Percentiles rank a stretch among this genome's conserved stretches.
Evolutionary conservation across 2,113 vertebrate species (phyloP).

Genomic region (Pycnonotus jocosus): DNA sequence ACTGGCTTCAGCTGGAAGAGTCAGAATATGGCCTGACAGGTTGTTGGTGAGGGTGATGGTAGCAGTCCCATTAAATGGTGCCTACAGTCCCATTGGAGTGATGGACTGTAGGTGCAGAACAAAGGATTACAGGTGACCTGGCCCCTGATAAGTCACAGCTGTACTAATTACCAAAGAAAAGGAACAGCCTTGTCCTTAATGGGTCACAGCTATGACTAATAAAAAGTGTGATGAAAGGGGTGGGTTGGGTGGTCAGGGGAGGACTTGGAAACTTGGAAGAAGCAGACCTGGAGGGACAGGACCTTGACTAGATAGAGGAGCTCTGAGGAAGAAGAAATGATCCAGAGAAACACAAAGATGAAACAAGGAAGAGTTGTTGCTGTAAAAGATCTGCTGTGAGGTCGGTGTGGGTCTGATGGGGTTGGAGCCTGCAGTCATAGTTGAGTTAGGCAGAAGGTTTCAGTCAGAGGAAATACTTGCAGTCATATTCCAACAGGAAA

Average conservation of each 20-base stretch:
- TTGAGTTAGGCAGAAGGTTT: no score
- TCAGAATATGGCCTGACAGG: rapidly evolving
- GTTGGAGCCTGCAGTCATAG: neutral
- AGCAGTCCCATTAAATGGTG: neutral
- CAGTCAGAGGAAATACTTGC: neutral
- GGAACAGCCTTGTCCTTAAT: neutral
- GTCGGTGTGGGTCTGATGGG: neutral
- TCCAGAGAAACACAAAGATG: neutral
- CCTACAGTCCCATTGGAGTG: neutral
- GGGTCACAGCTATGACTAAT: neutral
- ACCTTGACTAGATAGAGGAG: neutral
- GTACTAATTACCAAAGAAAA: neutral
- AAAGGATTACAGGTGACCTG: neutral
- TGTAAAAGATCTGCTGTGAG: neutral
- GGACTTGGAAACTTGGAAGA: neutral
- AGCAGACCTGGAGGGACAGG: neutral
- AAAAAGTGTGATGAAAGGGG: neutral
- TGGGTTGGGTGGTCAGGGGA: neutral
- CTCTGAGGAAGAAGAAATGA: neutral
- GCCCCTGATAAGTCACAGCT: neutral
- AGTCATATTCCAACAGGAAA: neutral
- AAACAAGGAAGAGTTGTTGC: neutral
- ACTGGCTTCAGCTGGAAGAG: neutral
- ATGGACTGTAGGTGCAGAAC: neutral
- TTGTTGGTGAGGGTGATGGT: neutral